These are phyloP conservation scores for Hemaris fuciformis DNA, from an alignment of 2,888 invertebrate genomes.

Conservation along the genomic window DNA sequence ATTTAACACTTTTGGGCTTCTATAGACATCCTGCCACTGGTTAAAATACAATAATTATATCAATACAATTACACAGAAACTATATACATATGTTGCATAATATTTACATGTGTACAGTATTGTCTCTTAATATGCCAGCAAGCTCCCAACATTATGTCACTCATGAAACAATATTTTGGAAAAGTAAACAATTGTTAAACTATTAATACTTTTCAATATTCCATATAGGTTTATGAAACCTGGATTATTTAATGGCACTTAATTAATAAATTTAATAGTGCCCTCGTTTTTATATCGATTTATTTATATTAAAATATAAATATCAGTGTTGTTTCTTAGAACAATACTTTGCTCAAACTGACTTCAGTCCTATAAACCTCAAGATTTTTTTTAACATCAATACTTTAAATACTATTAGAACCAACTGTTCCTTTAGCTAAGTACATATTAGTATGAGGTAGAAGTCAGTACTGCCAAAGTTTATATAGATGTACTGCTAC, in stretches of 20 bases:
- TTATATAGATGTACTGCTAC: constrained; percentile 31
- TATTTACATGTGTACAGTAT: constrained; percentile 4
- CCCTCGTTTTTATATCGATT: too few relatives aligned
- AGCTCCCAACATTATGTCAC: not conserved
- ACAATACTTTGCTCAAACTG: not conserved
- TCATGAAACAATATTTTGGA: not conserved
- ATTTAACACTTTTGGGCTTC: too few relatives aligned
- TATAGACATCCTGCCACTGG: too few relatives aligned
- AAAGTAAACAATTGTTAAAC: not conserved
- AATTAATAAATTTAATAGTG: not conserved
- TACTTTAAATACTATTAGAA: not conserved
- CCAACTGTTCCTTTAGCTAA: not conserved
- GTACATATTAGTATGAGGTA: too few relatives aligned
- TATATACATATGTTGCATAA: not conserved
- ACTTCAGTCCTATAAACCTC: not conserved
- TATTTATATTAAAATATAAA: too few relatives aligned
- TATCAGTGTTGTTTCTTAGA: not conserved
- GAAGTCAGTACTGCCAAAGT: constrained; percentile 13
- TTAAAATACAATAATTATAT: too few relatives aligned
- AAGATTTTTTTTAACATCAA: not conserved
- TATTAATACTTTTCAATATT: not conserved
- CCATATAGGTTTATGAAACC: not conserved
- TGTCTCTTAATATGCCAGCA: not conserved
- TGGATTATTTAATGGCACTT: not conserved
- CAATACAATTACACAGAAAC: not conserved